Conservation (phyloP, 2,888 invertebrate genomes). For the Xanthia icteritia region DNA sequence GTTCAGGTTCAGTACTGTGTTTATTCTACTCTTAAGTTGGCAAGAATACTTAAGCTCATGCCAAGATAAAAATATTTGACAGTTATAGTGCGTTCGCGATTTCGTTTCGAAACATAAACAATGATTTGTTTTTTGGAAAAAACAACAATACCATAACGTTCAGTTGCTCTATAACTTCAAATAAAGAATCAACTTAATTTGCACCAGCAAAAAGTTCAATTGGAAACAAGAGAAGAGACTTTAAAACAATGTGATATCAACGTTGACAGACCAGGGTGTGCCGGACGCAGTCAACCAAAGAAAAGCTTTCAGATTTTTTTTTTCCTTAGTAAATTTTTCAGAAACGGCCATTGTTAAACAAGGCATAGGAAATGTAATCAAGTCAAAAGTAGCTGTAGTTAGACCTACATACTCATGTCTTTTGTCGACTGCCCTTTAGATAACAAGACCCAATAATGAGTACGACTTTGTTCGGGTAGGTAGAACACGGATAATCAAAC, state of each 20-base stretch:
- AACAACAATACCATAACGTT: no score
- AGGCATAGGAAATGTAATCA: not conserved
- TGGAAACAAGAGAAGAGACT: no score
- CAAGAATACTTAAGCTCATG: not conserved
- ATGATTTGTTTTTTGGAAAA: not conserved
- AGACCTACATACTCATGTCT: not conserved
- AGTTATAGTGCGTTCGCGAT: not conserved
- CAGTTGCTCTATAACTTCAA: no score
- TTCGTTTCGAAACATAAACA: not conserved
- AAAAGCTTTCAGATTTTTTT: not conserved
- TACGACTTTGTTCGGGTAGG: not conserved
- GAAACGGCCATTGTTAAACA: not conserved
- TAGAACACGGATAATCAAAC: conserved; percentile 17
- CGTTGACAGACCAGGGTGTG: not conserved
- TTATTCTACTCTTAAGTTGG: not conserved
- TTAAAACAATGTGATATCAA: not conserved
- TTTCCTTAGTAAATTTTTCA: not conserved
- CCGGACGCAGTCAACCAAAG: not conserved
- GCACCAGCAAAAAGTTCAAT: not conserved
- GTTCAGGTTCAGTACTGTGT: not conserved
- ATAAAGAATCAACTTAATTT: not conserved
- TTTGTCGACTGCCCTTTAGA: conserved; percentile 2
- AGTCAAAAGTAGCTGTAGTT: not conserved
- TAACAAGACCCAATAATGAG: conserved; percentile 10
- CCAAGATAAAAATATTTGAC: not conserved